A percentile compares a stretch with the other conserved stretches of the same genome.
phyloP scores from a whole-genome alignment of 2,113 vertebrate species.

The Stictonetta naevosa region DNA sequence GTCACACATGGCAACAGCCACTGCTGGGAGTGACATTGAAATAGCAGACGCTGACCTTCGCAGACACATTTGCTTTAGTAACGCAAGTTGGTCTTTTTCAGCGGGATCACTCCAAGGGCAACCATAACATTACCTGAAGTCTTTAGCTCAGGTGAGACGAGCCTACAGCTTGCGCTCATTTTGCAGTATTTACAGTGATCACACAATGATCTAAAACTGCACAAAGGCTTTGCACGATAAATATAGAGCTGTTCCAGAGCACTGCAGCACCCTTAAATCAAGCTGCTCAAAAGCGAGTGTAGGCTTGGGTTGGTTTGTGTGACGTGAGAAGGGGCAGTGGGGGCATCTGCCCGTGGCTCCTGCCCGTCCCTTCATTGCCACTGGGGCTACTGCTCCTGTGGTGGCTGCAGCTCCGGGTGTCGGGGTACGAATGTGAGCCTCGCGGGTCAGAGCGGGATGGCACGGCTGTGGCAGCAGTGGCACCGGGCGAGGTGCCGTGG shows the following conservation, averaged over 20 bases:
- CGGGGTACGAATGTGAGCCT: fast-evolving
- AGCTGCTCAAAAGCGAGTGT: background rate
- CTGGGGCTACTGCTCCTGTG: fast-evolving
- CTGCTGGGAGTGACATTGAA: fast-evolving
- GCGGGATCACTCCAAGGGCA: background rate
- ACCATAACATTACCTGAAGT: fast-evolving
- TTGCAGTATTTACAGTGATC: background rate
- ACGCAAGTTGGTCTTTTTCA: fast-evolving
- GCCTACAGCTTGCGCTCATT: background rate
- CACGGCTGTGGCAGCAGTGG: background rate
- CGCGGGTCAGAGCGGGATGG: too few species aligned
- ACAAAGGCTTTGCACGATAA: background rate
- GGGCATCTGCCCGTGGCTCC: fast-evolving
- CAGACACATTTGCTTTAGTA: fast-evolving
- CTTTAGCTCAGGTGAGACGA: background rate
- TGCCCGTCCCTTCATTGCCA: fast-evolving
- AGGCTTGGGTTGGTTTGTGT: background rate
- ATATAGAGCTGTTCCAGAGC: background rate
- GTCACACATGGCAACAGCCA: background rate
- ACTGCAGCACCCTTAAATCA: background rate
- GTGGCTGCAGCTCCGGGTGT: fast-evolving
- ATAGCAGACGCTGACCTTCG: background rate
- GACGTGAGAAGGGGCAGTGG: background rate
- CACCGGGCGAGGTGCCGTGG: too few species aligned
- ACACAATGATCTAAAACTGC: background rate